Percentiles rank a stretch among this genome's conserved stretches.
Evolutionary conservation across 2,888 invertebrate genomes (phyloP).

Genomic region (Tetropium fuscum): DNA sequence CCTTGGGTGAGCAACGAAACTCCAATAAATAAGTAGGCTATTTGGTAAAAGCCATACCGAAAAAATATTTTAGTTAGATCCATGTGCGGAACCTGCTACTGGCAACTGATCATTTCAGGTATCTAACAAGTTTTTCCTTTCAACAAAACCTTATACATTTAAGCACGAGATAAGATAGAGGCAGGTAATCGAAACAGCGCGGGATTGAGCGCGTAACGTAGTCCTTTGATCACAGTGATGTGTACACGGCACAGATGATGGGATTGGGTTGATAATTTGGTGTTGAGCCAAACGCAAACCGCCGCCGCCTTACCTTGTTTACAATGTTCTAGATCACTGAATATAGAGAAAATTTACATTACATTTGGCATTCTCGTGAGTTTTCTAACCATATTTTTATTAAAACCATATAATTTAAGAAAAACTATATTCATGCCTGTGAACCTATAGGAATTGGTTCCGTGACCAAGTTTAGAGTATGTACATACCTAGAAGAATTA

Average conservation of each 20-base stretch:
- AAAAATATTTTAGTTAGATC: not conserved
- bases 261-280: slow-evolving; percentile 62
- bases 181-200: slow-evolving; percentile 61
- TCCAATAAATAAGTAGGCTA: not conserved
- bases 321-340: slow-evolving; percentile 62
- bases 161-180: slow-evolving; percentile 55
- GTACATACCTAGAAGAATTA: too few species aligned
- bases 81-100: slow-evolving; percentile 7
- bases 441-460: too few species aligned
- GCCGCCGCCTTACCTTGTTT: slow-evolving; percentile 59
- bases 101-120: slow-evolving; percentile 21
- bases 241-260: slow-evolving; percentile 61
- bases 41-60: not conserved
- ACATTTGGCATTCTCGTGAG: slow-evolving; percentile 48
- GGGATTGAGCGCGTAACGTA: slow-evolving; percentile 45
- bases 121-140: slow-evolving; percentile 25
- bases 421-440: too few species aligned
- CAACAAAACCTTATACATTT: slow-evolving; percentile 52
- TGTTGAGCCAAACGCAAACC: slow-evolving; percentile 57
- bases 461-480: too few species aligned
- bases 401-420: slow-evolving; percentile 33
- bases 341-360: slow-evolving; percentile 57
- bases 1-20: too few species aligned
- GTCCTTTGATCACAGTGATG: slow-evolving; percentile 61
- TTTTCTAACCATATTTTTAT: slow-evolving; percentile 33